phyloP scores from a whole-genome alignment of 2,113 vertebrate genomes.

The Nesoenas mayeri region DNA sequence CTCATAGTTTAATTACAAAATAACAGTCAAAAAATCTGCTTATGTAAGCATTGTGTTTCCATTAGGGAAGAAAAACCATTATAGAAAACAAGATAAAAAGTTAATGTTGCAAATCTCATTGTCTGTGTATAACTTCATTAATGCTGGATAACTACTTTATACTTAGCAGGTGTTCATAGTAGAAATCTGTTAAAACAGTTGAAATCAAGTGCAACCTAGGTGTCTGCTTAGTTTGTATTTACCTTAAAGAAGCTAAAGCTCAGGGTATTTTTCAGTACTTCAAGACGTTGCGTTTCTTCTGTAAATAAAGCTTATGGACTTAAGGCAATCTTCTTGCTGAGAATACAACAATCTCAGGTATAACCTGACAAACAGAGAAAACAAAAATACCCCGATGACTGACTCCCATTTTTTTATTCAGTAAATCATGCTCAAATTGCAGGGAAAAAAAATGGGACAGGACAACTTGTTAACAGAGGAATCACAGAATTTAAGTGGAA shows the following conservation, averaged over 20 bases:
- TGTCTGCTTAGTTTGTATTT: not conserved
- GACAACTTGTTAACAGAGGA: not conserved
- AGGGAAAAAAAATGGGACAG: not conserved
- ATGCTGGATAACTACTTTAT: slow-evolving; percentile 14
- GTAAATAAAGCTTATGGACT: not conserved
- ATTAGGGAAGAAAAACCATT: slow-evolving; percentile 58
- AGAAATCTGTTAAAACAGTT: not conserved
- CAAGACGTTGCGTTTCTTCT: not conserved
- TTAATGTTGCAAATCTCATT: slow-evolving; percentile 61
- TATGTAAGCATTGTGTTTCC: slow-evolving; percentile 31
- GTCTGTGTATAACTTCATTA: slow-evolving; percentile 36
- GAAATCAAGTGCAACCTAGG: not conserved
- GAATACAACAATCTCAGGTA: not conserved
- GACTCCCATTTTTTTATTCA: not conserved
- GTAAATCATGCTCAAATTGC: not conserved
- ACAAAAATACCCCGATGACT: not conserved
- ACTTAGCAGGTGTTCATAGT: not conserved
- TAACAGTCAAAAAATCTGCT: slow-evolving; percentile 6
- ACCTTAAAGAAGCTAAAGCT: not conserved
- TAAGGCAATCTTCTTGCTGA: not conserved
- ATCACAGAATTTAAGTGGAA: too few species aligned
- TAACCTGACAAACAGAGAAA: not conserved
- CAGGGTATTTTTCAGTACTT: not conserved
- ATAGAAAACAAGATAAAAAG: slow-evolving; percentile 59
- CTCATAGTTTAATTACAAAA: slow-evolving; percentile 53